Percentiles rank a stretch among this genome's conserved stretches.
Evolutionary conservation across 2,797 vertebrate species (phyloP).

Genomic region (Aythya fuligula): DNA sequence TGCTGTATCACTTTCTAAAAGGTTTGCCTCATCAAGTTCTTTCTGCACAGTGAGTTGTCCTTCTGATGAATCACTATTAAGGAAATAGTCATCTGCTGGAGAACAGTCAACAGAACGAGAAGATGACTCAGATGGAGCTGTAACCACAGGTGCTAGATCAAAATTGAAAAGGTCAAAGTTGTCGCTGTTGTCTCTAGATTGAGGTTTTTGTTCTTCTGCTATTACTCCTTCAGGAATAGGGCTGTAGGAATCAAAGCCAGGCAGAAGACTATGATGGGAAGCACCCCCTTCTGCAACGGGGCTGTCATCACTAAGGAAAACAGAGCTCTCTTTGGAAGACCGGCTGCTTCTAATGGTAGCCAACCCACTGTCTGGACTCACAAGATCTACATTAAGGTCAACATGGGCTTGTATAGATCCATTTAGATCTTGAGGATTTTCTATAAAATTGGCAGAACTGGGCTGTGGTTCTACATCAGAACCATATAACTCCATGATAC

Average conservation of each 20-base stretch:
- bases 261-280: slow-evolving; percentile 85
- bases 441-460: slow-evolving; percentile 80
- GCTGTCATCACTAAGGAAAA: slow-evolving; percentile 95
- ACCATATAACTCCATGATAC: slow-evolving; percentile 91
- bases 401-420: slow-evolving; percentile 78
- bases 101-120: slow-evolving; percentile 80
- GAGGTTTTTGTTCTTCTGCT: slow-evolving; percentile 82
- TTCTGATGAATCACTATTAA: slow-evolving; percentile 79
- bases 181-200: slow-evolving; percentile 77
- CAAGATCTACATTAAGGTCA: slow-evolving; percentile 84
- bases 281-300: slow-evolving; percentile 85
- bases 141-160: slow-evolving; percentile 80
- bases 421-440: slow-evolving; percentile 83
- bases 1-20: slow-evolving; percentile 68
- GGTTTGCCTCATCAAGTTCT: slow-evolving; percentile 40
- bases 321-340: slow-evolving; percentile 94
- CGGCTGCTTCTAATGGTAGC: slow-evolving; percentile 93
- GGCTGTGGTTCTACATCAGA: slow-evolving; percentile 88
- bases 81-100: slow-evolving; percentile 77
- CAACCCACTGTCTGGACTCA: slow-evolving; percentile 94
- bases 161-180: slow-evolving; percentile 89
- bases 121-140: slow-evolving; percentile 76
- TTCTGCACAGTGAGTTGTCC: slow-evolving; percentile 70
- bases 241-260: slow-evolving; percentile 85
- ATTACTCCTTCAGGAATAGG: slow-evolving; percentile 81